phyloP scores from a whole-genome alignment of 2,797 vertebrate genomes.

The Acrossocheilus wenchowensis region DNA sequence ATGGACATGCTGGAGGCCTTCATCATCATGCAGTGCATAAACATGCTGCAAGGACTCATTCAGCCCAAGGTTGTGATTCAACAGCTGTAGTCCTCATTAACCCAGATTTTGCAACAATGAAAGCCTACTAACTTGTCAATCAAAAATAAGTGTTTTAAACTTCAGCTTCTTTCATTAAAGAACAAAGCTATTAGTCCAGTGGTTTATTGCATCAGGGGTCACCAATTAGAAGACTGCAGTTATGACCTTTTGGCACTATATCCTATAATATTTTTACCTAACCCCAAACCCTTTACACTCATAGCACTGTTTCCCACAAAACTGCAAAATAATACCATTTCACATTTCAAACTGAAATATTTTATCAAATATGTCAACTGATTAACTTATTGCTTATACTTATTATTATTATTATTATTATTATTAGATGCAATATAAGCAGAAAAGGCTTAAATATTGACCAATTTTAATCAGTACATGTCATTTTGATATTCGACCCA shows the following conservation, averaged over 20 bases:
- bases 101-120: background rate
- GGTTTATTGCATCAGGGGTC: background rate
- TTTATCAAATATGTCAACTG: background rate
- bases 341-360: background rate
- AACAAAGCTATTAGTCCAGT: background rate
- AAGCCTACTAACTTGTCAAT: background rate
- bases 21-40: slow-evolving; percentile 90
- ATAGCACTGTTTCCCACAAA: background rate
- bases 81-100: slow-evolving; percentile 13
- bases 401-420: background rate
- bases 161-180: background rate
- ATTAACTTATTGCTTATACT: too few relatives aligned
- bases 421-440: background rate
- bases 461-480: background rate
- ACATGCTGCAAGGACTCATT: slow-evolving; percentile 93
- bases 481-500: background rate
- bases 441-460: background rate
- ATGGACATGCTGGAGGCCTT: slow-evolving; percentile 92
- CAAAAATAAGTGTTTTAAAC: background rate
- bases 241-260: background rate
- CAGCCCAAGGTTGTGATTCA: slow-evolving; percentile 81
- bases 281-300: background rate
- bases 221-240: background rate
- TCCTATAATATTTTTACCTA: background rate
- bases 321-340: background rate